Evolutionary conservation across 1,140 invertebrate genomes (phyloP).

Genomic region (Leptonema lineaticorne): DNA sequence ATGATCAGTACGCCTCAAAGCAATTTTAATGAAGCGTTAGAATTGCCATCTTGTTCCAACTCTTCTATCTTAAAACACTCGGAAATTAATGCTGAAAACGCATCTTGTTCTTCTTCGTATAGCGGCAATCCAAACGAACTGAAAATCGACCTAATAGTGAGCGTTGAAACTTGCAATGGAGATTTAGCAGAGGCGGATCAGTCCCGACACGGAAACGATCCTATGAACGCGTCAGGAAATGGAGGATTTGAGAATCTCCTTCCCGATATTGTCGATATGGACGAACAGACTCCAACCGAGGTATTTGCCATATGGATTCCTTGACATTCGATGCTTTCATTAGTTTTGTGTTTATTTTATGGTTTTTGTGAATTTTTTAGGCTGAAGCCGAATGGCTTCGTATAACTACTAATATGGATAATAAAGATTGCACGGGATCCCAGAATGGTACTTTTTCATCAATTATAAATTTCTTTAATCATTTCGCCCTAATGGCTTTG

Average conservation of each 20-base stretch:
- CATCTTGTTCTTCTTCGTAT: neutral
- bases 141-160: constrained; percentile 54
- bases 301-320: too few species aligned
- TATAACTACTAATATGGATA: constrained; percentile 57
- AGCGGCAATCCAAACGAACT: constrained; percentile 41
- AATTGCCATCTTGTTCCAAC: constrained; percentile 15
- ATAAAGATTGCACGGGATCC: constrained; percentile 57
- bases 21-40: neutral
- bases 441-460: constrained; percentile 48
- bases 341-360: too few species aligned
- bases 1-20: constrained; percentile 48
- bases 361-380: too few species aligned
- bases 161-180: constrained; percentile 54
- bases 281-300: constrained; percentile 56
- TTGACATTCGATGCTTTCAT: too few species aligned
- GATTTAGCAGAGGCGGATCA: constrained; percentile 56
- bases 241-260: constrained; percentile 44
- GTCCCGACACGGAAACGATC: constrained; percentile 45
- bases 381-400: constrained; percentile 58
- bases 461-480: neutral
- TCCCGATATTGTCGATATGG: constrained; percentile 55
- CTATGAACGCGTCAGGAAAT: constrained; percentile 35
- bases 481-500: too few species aligned
- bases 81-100: neutral
- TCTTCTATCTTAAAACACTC: neutral